Evolutionary conservation across 2,888 invertebrate species (phyloP), one percentile per base, ranked within the genome.

Genomic region (Pyrochroa serraticornis): DNA sequence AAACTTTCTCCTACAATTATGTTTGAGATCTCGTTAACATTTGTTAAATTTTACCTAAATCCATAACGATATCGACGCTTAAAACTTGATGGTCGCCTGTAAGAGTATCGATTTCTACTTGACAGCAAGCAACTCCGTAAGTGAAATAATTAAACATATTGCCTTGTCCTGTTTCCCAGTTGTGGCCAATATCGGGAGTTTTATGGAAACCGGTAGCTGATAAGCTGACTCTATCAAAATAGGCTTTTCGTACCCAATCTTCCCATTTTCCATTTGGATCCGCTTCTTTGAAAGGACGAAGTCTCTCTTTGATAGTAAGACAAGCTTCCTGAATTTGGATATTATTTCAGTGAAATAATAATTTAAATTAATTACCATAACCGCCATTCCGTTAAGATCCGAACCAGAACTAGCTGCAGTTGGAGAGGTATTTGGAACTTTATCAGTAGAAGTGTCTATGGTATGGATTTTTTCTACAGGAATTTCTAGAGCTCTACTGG

Each of bases 51-150:
- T 53, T 66, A 73, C 77, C 97, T 66, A 97, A 84, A 81, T 97
- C 97, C 97, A 97, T 97, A 0, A 97, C 95, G 67, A 97, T 96
- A 72, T 97, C 95, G 0, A 93, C 91, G 71, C 91, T 84, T 34
- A 94, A 78, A 1, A 96, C 89, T 81, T 90, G 88, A 78, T 97
- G 95, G 74, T 97, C 96, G 6, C 97, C 97, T 13, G 95, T 96
- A 0, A 97, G 82, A 69, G 95, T 95, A 79, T 97, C 96, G 14
- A 97, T 88, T 83, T 96, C 95, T 1, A 96, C 95, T 76, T 93
- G 92, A 0, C 92, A 87, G 66, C 91, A 90, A 5, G 92, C 93
- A 0, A 86, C 92, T 0, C 96, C 97, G 74, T 85, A 93, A 0
- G 94, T 92, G 71, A 84, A 95, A 74, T 97, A 97, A 72, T 88